Evolutionary conservation across 2,797 vertebrate species (phyloP).

Genomic region (Mionectes olivaceus): DNA sequence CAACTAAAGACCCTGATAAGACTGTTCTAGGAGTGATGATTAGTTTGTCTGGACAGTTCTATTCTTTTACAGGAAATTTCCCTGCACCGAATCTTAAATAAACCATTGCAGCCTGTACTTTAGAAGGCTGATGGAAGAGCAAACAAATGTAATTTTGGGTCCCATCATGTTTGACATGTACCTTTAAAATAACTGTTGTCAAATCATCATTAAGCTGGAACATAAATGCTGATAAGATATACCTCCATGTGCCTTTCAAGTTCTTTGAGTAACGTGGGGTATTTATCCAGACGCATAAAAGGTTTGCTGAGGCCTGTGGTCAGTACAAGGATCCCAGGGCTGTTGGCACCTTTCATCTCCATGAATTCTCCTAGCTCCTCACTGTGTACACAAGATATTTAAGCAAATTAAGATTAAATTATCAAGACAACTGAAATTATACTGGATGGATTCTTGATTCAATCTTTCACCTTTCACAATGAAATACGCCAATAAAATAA

Average conservation of each 20-base stretch:
- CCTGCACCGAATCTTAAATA: background rate
- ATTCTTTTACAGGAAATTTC: background rate
- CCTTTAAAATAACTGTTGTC: conserved; percentile 71
- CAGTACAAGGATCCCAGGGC: conserved; percentile 93
- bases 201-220: conserved; percentile 76
- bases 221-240: conserved; percentile 76
- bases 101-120: background rate
- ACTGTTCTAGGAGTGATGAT: background rate
- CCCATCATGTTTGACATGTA: conserved; percentile 62
- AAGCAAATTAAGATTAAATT: background rate
- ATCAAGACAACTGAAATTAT: background rate
- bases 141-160: conserved; percentile 41
- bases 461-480: background rate
- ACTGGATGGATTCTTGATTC: background rate
- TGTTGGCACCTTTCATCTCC: conserved; percentile 92
- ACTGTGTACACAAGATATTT: conserved; percentile 72
- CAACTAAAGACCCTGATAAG: background rate
- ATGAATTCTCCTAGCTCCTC: conserved; percentile 96
- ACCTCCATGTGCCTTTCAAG: conserved; percentile 99
- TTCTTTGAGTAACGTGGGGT: conserved; percentile 95
- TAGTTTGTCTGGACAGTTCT: background rate
- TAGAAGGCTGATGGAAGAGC: conserved; percentile 6
- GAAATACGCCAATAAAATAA: background rate
- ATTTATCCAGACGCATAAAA: conserved; percentile 98
- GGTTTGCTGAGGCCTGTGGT: conserved; percentile 98